Base-by-base conservation (phyloP, 2,113 vertebrate genomes). In the Syngnathus typhle region DNA sequence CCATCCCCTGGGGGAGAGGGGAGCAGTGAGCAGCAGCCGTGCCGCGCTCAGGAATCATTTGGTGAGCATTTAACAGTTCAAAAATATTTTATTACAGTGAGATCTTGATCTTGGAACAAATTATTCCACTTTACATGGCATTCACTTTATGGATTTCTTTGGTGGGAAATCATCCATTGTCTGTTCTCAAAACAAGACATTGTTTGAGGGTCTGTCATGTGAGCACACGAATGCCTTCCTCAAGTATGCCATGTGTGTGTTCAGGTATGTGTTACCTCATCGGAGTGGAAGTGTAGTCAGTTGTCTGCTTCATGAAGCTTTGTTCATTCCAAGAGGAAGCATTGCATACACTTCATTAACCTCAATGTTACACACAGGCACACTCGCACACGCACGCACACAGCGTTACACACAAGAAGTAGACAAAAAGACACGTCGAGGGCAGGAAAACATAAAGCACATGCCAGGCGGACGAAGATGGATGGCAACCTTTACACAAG, bases 341-440 rank as follows among this genome's bases (percentile, higher is more conserved):
- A 76, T 88, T 87, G 86, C 80, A 79, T 80, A 77, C 85, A 82
- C 78, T 85, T 89, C 84, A 89, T 92, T 88, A 84, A 86, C 80
- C 83, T 72, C 73, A 32, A 51, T 74, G 55, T 66, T 60, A 74
- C 69, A 66, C 69, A 59, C 60, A 56, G 49, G 73, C 49, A 44
- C 66, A 60, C 60, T 64, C 61, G 47, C 51, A 54, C 62, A 60
- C 68, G 58, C 36, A 64, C 71, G 47, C 69, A 64, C 61, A 62
- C 46, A 54, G 67, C 70, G 43, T 54, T 51, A 60, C 64, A 64
- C 68, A 70, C 58, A 61, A 41, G 32, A 63, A 70, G 65, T 65
- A 77, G 67, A 70, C 72, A 78, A 77, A 77, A 82, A 83, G 59
- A 79, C 69, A 72, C 79, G 79, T 71, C 73, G 72, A 81, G 85